These are phyloP conservation scores for Clamator glandarius DNA, from an alignment of 2,797 vertebrate species.

Conservation along the genomic window DNA sequence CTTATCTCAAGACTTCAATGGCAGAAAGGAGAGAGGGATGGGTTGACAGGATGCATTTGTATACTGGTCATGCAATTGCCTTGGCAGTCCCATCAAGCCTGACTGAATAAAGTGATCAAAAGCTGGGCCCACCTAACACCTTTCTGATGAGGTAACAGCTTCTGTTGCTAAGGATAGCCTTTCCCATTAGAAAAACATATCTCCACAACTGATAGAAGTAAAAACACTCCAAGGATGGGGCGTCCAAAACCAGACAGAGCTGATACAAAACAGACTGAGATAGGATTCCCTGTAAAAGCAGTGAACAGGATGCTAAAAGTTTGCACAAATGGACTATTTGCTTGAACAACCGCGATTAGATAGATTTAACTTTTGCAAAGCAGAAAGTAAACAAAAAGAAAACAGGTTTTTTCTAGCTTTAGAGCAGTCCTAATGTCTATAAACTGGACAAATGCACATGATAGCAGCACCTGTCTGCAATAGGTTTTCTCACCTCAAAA, in stretches of 20 bases:
- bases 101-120: neutral
- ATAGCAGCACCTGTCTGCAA: neutral
- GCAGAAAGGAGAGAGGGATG: slow-evolving; percentile 55
- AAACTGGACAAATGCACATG: neutral
- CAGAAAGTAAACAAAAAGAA: neutral
- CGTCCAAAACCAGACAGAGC: slow-evolving; percentile 1
- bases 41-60: slow-evolving; percentile 44
- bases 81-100: neutral
- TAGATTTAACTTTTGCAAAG: neutral
- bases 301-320: neutral
- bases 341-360: neutral
- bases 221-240: neutral
- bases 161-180: slow-evolving; percentile 22
- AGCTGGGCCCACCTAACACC: slow-evolving; percentile 21
- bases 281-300: neutral
- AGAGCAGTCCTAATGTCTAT: rapidly evolving
- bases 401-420: neutral
- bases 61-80: neutral
- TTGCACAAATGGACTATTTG: neutral
- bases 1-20: slow-evolving; percentile 47
- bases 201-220: neutral
- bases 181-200: slow-evolving; percentile 23
- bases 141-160: slow-evolving; percentile 15
- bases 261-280: neutral
- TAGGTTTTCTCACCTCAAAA: neutral